Percentiles rank a stretch among this genome's conserved stretches.
These are phyloP conservation scores for Speoplatyrhinus poulsoni DNA, from an alignment of 2,113 vertebrate genomes.

Conservation along the genomic window DNA sequence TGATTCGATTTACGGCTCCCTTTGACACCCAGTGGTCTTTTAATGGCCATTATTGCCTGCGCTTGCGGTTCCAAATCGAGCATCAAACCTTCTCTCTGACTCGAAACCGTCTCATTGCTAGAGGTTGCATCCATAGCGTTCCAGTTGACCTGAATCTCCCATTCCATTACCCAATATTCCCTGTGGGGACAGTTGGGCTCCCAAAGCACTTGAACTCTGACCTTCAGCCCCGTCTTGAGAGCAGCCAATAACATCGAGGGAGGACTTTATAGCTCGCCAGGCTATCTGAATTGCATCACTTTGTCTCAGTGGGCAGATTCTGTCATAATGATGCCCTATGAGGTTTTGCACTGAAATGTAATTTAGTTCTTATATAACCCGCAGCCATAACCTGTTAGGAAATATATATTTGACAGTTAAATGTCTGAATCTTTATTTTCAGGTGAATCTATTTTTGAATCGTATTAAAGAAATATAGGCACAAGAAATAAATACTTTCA, in stretches of 20 bases:
- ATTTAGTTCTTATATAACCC: slow-evolving; percentile 44
- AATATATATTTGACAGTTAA: neutral
- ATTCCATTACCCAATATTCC: slow-evolving; percentile 74
- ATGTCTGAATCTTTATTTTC: neutral
- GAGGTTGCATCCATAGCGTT: slow-evolving; percentile 70
- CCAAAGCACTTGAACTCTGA: slow-evolving; percentile 73
- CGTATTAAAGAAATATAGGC: neutral
- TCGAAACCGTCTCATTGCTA: slow-evolving; percentile 47
- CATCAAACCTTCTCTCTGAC: slow-evolving; percentile 51
- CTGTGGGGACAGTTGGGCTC: slow-evolving; percentile 66
- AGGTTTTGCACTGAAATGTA: slow-evolving; percentile 46
- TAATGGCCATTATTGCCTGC: slow-evolving; percentile 60
- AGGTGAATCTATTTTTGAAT: neutral
- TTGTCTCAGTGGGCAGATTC: slow-evolving; percentile 43
- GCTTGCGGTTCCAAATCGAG: slow-evolving; percentile 48
- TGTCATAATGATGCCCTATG: slow-evolving; percentile 43
- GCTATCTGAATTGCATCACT: slow-evolving; percentile 47
- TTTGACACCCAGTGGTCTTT: slow-evolving; percentile 59
- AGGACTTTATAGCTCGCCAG: slow-evolving; percentile 61
- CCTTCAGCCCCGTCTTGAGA: slow-evolving; percentile 58
- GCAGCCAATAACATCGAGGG: slow-evolving; percentile 53
- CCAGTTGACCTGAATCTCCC: slow-evolving; percentile 72
- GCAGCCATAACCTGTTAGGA: slow-evolving; percentile 15
- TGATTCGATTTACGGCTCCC: slow-evolving; percentile 61
- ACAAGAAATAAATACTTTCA: neutral